These are phyloP conservation scores for Danio jaintianensis DNA, from an alignment of 2,797 vertebrate species.

Conservation along the genomic window DNA sequence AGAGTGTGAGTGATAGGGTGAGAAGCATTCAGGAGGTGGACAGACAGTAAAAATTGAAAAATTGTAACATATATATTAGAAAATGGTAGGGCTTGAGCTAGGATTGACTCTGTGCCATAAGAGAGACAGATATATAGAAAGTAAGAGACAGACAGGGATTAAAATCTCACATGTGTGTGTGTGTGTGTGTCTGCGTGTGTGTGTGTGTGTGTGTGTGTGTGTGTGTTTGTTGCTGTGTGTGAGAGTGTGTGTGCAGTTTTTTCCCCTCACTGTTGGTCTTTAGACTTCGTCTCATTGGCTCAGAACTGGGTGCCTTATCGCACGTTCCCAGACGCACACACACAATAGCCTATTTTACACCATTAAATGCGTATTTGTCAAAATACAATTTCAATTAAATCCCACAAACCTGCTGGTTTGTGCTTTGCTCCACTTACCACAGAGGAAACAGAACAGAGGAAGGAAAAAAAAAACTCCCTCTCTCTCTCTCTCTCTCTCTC, in stretches of 20 bases:
- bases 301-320: conserved; percentile 81
- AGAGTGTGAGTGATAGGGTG: conserved; percentile 39
- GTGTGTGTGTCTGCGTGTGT: conserved; percentile 31
- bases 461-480: conserved; percentile 29
- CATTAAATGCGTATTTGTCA: conserved; percentile 85
- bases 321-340: conserved; percentile 76
- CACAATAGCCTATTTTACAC: conserved; percentile 84
- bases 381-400: conserved; percentile 86
- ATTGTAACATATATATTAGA: conserved; percentile 66
- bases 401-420: conserved; percentile 67
- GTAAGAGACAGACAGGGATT: conserved; percentile 48
- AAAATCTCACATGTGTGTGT: conserved; percentile 51
- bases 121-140: conserved; percentile 48
- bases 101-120: conserved; percentile 52
- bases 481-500: conserved; percentile 27
- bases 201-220: too few relatives aligned
- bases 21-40: conserved; percentile 56
- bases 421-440: conserved; percentile 66
- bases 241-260: conserved; percentile 43
- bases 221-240: too few relatives aligned
- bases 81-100: conserved; percentile 79
- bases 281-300: conserved; percentile 79
- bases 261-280: conserved; percentile 59
- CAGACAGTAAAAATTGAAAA: conserved; percentile 51
- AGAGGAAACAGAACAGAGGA: conserved; percentile 41